These are phyloP conservation scores for Eubasilissa splendida DNA, from an alignment of 2,888 invertebrate genomes.

Conservation along the genomic window DNA sequence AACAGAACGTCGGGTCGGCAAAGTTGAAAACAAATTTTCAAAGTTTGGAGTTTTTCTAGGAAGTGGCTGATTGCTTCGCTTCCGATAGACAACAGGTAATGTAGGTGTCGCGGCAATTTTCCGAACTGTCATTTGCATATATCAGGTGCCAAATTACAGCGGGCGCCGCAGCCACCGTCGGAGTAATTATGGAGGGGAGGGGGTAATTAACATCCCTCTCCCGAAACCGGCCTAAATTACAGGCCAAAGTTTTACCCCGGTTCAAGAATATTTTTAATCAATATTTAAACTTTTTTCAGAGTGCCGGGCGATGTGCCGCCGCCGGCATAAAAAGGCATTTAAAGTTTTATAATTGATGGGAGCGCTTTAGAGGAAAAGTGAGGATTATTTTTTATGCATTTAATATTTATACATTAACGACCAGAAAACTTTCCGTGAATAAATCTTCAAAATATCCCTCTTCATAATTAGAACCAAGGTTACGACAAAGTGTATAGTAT, in stretches of 20 bases:
- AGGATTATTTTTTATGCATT: conserved; percentile 6
- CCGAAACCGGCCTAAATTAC: conserved; percentile 36
- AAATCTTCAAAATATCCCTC: too few relatives aligned
- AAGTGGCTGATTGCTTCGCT: conserved; percentile 34
- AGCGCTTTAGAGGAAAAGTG: conserved; percentile 13
- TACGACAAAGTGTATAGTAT: too few relatives aligned
- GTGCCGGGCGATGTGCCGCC: conserved; percentile 13
- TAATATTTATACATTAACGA: too few relatives aligned
- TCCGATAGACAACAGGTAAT: conserved; percentile 48
- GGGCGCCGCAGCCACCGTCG: conserved; percentile 30
- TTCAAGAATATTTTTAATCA: conserved; percentile 42
- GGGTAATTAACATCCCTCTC: conserved; percentile 39
- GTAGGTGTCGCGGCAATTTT: conserved; percentile 48
- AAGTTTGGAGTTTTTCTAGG: conserved; percentile 4
- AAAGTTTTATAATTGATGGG: conserved; percentile 26
- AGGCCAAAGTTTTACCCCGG: conserved; percentile 32
- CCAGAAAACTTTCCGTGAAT: too few relatives aligned
- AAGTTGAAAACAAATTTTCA: conserved; percentile 11
- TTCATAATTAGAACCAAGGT: too few relatives aligned
- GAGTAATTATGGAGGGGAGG: conserved; percentile 15
- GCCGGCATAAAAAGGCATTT: conserved; percentile 26
- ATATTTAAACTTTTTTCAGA: conserved; percentile 39
- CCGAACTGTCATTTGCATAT: conserved; percentile 57
- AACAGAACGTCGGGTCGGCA: conserved; percentile 10
- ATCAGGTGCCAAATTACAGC: conserved; percentile 57